Evolutionary conservation across 2,888 invertebrate genomes (phyloP), one percentile per base, ranked within the genome.

Genomic region (Ormyrus nitidulus): DNA sequence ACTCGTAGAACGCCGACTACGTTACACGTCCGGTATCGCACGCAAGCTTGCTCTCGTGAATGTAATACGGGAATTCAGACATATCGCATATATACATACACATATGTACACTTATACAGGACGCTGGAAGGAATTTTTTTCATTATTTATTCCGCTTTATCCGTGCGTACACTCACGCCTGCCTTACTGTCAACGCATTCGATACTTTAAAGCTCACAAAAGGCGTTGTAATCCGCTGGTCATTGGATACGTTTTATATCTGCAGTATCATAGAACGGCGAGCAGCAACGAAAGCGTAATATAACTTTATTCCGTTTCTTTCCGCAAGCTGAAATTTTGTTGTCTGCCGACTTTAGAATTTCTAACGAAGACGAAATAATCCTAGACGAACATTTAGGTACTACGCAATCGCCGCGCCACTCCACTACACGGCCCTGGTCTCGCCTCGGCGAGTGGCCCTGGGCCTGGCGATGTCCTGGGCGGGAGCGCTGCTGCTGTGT

Each of bases 401-500:
- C 83, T 95, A 95, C 81, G 96, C 96, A 62, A 96, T 96, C 73
- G 94, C 95, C 0, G 94, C 95, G 0, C 96, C 96, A 0, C 90
- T 96, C 80, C 96, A 96, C 88, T 96, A 96, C 90, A 94, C 94
- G 48, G 94, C 95, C 72, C 92, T 96, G 78, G 95, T 96, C 44
- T 95, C 94, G 59, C 93, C 95, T 0, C 93, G 92, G 85, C 94
- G 94, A 92, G 94, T 95, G 72, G 91, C 94, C 78, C 91, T 93
- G 76, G 95, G 95, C 84, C 91, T 96, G 82, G 93, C 92, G 5
- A 91, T 93, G 78, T 94, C 95, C 51, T 96, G 96, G 95, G 89
- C 93, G 11, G 93, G 93, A 8, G 93, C 93, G 34, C 90, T 94
- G 44, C 91, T 93, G 4, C 91, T 95, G 6, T 93, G 94, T 77